A percentile compares a stretch with the other conserved stretches of the same genome.
Conservation (phyloP, 2,888 invertebrate species). For the Creontiades dilutus region DNA sequence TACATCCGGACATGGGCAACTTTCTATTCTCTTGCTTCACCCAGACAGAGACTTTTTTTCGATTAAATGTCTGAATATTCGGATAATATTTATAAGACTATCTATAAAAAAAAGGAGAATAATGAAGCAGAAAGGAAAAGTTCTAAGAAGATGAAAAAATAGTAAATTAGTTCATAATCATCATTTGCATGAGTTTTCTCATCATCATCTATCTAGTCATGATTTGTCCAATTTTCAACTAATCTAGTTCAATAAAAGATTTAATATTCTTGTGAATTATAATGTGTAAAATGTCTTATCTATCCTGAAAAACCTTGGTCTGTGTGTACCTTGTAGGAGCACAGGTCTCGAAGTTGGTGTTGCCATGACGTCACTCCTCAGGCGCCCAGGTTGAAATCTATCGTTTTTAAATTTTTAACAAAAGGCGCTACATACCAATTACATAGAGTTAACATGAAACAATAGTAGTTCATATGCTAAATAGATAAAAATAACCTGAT, state of each 20-base stretch:
- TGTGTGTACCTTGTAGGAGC: neutral
- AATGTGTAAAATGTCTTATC: constrained; percentile 16
- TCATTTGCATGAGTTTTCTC: constrained; percentile 23
- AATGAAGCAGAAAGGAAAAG: constrained; percentile 42
- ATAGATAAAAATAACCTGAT: no score
- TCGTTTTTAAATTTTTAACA: no score
- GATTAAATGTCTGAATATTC: constrained; percentile 33
- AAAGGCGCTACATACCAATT: no score
- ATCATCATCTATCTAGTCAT: constrained; percentile 24
- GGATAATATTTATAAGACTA: constrained; percentile 21
- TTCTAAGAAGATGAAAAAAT: constrained; percentile 40
- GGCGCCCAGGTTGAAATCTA: no score
- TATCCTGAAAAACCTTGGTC: constrained; percentile 34
- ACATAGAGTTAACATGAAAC: no score
- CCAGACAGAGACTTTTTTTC: constrained; percentile 37
- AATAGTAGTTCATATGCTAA: no score
- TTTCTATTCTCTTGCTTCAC: constrained; percentile 26
- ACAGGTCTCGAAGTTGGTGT: constrained; percentile 38
- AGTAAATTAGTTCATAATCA: neutral
- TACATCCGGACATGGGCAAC: neutral
- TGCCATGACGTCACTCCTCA: constrained; percentile 29
- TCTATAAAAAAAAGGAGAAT: constrained; percentile 38
- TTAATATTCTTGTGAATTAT: neutral
- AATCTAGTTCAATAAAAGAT: constrained; percentile 24
- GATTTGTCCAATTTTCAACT: constrained; percentile 19